Percentiles rank a stretch among this genome's conserved stretches.
These are phyloP conservation scores for Gorsachius magnificus DNA, from an alignment of 2,797 vertebrate genomes.

Conservation along the genomic window DNA sequence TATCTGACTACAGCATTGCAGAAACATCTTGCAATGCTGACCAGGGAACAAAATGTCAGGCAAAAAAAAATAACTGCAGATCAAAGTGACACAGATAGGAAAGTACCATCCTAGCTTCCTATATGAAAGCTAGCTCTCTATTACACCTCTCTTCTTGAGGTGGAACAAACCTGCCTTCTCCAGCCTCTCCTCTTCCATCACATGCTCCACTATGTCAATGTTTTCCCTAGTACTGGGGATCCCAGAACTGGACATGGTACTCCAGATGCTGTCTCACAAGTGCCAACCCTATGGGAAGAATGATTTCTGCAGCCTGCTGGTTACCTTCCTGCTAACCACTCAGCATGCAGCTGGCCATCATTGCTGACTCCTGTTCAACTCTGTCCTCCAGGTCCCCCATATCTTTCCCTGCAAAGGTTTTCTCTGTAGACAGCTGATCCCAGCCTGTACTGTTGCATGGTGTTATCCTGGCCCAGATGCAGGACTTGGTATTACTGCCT, in stretches of 20 bases:
- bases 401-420: background rate
- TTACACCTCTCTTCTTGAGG: background rate
- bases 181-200: background rate
- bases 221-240: background rate
- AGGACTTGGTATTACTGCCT: background rate
- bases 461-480: background rate
- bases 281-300: background rate
- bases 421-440: background rate
- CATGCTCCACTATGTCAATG: background rate
- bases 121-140: background rate
- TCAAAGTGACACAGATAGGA: background rate
- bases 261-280: background rate
- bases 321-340: background rate
- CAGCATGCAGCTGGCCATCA: background rate
- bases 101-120: background rate
- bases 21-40: background rate
- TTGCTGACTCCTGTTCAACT: background rate
- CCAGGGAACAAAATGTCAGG: background rate
- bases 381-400: fast-evolving
- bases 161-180: background rate
- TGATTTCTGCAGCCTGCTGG: background rate
- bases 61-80: background rate
- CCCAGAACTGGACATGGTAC: too few species aligned
- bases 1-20: background rate
- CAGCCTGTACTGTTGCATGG: background rate